Evolutionary conservation across 2,888 invertebrate species (phyloP).

Genomic region (Leptinotarsa rubiginosa): DNA sequence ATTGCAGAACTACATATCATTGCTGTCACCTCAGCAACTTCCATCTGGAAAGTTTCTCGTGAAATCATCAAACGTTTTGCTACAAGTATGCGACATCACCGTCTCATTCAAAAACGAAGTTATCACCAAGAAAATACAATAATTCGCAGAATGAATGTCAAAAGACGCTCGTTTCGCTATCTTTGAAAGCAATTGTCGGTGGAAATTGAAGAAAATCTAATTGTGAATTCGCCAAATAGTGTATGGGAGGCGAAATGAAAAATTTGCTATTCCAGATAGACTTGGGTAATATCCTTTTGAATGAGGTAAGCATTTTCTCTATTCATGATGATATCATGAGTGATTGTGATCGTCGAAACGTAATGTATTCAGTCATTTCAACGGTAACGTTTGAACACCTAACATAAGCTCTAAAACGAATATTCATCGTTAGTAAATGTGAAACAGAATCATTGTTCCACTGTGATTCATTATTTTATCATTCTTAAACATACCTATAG

Average conservation of each 20-base stretch:
- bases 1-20: too few relatives aligned
- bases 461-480: too few relatives aligned
- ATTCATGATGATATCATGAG: neutral
- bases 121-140: neutral
- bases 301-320: neutral
- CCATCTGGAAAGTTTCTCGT: too few relatives aligned
- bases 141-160: neutral
- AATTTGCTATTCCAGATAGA: slow-evolving; percentile 31
- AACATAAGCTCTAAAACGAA: too few relatives aligned
- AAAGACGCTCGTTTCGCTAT: slow-evolving; percentile 5
- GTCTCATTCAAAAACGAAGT: neutral
- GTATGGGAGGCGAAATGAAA: slow-evolving; percentile 39
- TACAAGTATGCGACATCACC: neutral
- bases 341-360: neutral
- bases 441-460: too few relatives aligned
- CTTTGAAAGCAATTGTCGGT: slow-evolving; percentile 15
- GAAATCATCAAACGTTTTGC: too few relatives aligned
- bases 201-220: slow-evolving; percentile 44
- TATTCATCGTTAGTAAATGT: too few relatives aligned
- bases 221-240: slow-evolving; percentile 45
- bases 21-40: too few relatives aligned
- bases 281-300: slow-evolving; percentile 13
- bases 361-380: neutral
- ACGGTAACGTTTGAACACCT: too few relatives aligned
- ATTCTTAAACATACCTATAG: too few relatives aligned